These are phyloP conservation scores for Microtus obscurus DNA, from an alignment of 2,797 vertebrate genomes.

Conservation along the genomic window DNA sequence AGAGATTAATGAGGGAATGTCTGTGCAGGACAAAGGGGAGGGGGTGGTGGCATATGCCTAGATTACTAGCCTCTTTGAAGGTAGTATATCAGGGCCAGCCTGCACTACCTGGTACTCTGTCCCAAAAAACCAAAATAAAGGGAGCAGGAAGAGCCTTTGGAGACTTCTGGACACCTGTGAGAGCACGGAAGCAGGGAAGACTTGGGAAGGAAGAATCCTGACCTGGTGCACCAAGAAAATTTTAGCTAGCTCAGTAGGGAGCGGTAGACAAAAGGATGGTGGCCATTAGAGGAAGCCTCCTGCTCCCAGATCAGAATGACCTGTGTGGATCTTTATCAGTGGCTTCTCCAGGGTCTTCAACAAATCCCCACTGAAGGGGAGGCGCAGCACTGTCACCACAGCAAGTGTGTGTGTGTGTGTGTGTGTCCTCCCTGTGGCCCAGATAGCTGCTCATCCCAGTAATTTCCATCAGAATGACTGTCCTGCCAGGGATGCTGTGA, in stretches of 20 bases:
- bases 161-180: not conserved
- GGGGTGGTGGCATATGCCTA: not conserved
- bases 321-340: constrained; percentile 92
- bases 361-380: constrained; percentile 89
- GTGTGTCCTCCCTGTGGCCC: not conserved
- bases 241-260: not conserved
- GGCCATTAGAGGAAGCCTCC: constrained; percentile 80
- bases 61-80: not conserved
- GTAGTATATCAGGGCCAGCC: not conserved
- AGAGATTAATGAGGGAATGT: not conserved
- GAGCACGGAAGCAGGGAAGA: not conserved
- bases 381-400: fast-evolving
- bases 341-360: constrained; percentile 93
- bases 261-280: not conserved
- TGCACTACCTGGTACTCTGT: not conserved
- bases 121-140: not conserved
- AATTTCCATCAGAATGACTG: not conserved
- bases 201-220: not conserved
- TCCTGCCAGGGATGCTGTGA: not conserved
- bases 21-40: not conserved
- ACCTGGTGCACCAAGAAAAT: not conserved
- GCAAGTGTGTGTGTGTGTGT: not conserved
- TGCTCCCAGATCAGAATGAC: constrained; percentile 90
- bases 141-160: not conserved
- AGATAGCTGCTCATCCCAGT: not conserved